Percentiles rank a stretch among this genome's conserved stretches.
These are phyloP conservation scores for Saccopteryx bilineata DNA, from an alignment of 2,113 vertebrate genomes.

Conservation along the genomic window DNA sequence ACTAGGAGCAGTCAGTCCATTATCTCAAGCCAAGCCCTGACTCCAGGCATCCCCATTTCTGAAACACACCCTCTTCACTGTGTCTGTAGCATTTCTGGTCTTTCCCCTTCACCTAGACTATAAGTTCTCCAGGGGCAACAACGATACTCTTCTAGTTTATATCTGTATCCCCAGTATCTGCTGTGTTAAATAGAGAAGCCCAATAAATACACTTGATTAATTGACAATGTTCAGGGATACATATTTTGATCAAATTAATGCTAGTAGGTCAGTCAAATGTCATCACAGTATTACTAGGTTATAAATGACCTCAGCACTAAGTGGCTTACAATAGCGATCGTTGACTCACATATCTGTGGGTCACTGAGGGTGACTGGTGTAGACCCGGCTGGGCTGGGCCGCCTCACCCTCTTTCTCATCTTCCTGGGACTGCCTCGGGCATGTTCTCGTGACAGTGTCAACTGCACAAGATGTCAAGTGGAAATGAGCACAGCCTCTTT, in stretches of 20 bases:
- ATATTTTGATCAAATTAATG: background rate
- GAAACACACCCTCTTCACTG: background rate
- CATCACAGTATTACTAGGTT: background rate
- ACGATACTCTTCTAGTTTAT: background rate
- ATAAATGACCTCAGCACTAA: background rate
- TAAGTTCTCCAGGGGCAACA: background rate
- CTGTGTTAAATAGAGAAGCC: background rate
- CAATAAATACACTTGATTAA: background rate
- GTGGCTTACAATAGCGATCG: background rate
- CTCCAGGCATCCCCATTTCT: background rate
- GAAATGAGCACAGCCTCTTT: background rate
- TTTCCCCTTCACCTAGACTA: background rate
- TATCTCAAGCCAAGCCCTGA: background rate
- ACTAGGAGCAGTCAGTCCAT: background rate
- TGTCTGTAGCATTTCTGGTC: background rate
- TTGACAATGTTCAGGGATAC: constrained; percentile 5
- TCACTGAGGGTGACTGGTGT: background rate
- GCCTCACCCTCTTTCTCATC: background rate
- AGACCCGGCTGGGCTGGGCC: background rate
- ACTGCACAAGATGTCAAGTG: background rate
- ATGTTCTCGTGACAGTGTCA: background rate
- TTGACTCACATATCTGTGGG: background rate
- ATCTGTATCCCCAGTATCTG: background rate
- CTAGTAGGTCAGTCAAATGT: background rate
- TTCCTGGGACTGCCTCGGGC: background rate